Conservation (phyloP, 53 echinoderm and acorn worm species). For the Stichopus horrens region DNA sequence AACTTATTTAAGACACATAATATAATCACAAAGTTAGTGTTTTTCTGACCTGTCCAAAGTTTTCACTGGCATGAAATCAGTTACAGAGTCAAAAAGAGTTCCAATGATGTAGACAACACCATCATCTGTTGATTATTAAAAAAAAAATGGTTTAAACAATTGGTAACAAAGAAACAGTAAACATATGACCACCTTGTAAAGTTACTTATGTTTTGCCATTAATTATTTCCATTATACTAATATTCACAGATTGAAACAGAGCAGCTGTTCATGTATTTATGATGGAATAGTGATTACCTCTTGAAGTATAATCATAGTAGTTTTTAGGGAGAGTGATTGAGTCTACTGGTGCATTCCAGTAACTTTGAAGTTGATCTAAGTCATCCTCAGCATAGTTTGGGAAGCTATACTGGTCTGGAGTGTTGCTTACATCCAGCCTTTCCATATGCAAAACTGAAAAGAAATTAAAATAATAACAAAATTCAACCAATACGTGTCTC, state of each 20-base stretch:
- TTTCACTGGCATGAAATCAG: slow-evolving; percentile 67
- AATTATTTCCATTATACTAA: too few species aligned
- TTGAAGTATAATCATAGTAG: slow-evolving; percentile 70
- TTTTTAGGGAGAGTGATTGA: slow-evolving; percentile 67
- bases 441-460: slow-evolving; percentile 65
- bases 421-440: slow-evolving; percentile 40
- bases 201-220: too few species aligned
- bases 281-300: slow-evolving; percentile 30
- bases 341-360: slow-evolving; percentile 64
- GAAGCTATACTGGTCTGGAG: slow-evolving; percentile 50
- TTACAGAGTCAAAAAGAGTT: slow-evolving; percentile 65
- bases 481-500: background rate
- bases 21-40: background rate
- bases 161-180: background rate
- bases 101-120: slow-evolving; percentile 62
- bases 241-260: too few species aligned
- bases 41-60: slow-evolving; percentile 63
- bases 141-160: background rate
- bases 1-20: too few species aligned
- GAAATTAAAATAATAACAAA: background rate
- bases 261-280: too few species aligned
- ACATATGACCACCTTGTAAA: too few species aligned
- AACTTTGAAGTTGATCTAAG: slow-evolving; percentile 38
- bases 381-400: slow-evolving; percentile 61
- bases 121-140: slow-evolving; percentile 16